Percentiles rank a stretch among this genome's conserved stretches.
These are phyloP conservation scores for Strongylocentrotus purpuratus DNA, from an alignment of 35 echinoderm and acorn worm species.

Conservation along the genomic window DNA sequence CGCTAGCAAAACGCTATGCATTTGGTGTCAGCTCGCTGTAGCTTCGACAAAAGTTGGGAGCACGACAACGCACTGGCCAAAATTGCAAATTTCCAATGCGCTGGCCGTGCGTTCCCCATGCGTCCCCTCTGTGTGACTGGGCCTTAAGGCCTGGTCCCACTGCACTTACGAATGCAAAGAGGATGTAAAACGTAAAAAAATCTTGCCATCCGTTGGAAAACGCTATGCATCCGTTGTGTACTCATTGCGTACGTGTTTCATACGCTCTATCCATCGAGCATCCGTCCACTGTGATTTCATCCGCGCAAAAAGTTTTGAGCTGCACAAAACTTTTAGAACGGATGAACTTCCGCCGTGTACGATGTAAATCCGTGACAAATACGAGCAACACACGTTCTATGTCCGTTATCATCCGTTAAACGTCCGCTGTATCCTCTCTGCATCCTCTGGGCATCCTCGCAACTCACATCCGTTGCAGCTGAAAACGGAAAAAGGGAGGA, in stretches of 20 bases:
- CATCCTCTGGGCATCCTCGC: constrained; percentile 26
- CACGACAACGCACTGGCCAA: too few relatives aligned
- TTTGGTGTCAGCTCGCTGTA: too few relatives aligned
- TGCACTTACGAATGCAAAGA: too few relatives aligned
- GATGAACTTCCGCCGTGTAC: constrained; percentile 37
- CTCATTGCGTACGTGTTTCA: constrained; percentile 26
- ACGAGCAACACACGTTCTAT: constrained; percentile 23
- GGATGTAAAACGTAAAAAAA: background rate
- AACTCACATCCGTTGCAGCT: constrained; percentile 1
- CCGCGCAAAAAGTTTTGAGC: constrained; percentile 33
- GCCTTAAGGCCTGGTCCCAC: too few relatives aligned
- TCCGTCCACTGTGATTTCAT: constrained; percentile 19
- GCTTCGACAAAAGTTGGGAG: too few relatives aligned
- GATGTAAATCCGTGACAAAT: constrained; percentile 36
- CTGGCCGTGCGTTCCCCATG: too few relatives aligned
- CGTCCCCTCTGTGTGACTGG: too few relatives aligned
- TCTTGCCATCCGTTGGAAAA: constrained; percentile 38
- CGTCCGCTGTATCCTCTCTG: constrained; percentile 30
- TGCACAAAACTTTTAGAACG: constrained; percentile 27
- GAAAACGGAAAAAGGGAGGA: constrained; percentile 32
- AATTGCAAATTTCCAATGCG: too few relatives aligned
- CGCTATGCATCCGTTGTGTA: constrained; percentile 34
- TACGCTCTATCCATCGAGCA: constrained; percentile 42
- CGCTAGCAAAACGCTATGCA: too few relatives aligned
- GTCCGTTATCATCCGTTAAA: constrained; percentile 22